Evolutionary conservation across 2,113 vertebrate species (phyloP).

Genomic region (Sceloporus undulatus): DNA sequence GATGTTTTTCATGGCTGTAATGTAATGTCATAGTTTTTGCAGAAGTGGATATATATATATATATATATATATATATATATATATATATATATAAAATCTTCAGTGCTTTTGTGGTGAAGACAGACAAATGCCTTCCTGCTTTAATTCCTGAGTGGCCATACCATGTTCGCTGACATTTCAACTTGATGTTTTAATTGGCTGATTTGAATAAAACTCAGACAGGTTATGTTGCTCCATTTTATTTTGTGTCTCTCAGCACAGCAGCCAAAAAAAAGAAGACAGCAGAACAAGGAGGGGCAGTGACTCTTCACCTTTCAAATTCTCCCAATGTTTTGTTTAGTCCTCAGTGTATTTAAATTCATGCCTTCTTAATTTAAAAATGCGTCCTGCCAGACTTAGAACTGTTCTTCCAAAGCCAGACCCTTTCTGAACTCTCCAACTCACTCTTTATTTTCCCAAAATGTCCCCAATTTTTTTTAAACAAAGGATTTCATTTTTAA

Average conservation of each 20-base stretch:
- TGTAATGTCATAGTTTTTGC: slow-evolving; percentile 62
- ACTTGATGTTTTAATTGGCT: slow-evolving; percentile 78
- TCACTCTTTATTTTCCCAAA: slow-evolving; percentile 1
- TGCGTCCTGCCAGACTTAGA: slow-evolving; percentile 27
- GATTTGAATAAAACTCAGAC: slow-evolving; percentile 81
- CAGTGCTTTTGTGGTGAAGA: slow-evolving; percentile 70
- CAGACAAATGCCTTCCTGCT: slow-evolving; percentile 78
- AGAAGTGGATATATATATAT: slow-evolving; percentile 60
- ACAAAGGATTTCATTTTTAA: neutral
- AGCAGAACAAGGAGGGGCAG: slow-evolving; percentile 67
- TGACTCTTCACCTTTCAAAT: slow-evolving; percentile 69
- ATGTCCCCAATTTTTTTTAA: neutral
- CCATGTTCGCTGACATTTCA: slow-evolving; percentile 71
- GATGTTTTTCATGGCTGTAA: slow-evolving; percentile 70
- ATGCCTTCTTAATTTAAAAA: slow-evolving; percentile 66
- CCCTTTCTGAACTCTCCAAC: neutral
- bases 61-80: slow-evolving; percentile 54
- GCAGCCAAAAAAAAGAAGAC: slow-evolving; percentile 75
- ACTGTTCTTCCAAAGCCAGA: neutral
- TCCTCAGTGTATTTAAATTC: slow-evolving; percentile 73
- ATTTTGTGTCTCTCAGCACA: slow-evolving; percentile 66
- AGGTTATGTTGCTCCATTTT: slow-evolving; percentile 70
- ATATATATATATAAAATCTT: slow-evolving; percentile 59
- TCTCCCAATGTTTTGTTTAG: slow-evolving; percentile 66
- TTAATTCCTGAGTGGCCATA: slow-evolving; percentile 74